Evolutionary conservation across 2,888 invertebrate species (phyloP).

Genomic region (Tricholauxania praeusta): DNA sequence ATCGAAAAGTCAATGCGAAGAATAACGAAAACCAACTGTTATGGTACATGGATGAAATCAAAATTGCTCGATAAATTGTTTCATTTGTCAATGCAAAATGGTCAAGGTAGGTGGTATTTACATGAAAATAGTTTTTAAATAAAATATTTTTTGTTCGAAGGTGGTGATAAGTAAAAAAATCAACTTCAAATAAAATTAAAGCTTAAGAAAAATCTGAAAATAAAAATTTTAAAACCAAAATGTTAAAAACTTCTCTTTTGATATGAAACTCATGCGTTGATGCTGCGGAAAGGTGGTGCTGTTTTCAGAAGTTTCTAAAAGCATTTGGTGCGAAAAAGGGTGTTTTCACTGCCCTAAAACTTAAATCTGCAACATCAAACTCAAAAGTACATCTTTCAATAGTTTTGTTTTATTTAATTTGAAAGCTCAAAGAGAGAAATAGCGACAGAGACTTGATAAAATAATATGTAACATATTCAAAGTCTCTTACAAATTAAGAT

Average conservation of each 20-base stretch:
- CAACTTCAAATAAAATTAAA: background rate
- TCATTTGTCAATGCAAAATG: too few relatives aligned
- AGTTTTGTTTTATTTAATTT: background rate
- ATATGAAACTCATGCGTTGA: slow-evolving; percentile 23
- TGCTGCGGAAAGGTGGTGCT: slow-evolving; percentile 17
- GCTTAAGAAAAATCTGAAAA: background rate
- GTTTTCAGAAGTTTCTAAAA: slow-evolving; percentile 6
- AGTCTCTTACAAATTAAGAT: slow-evolving; percentile 7
- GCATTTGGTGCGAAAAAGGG: slow-evolving; percentile 6
- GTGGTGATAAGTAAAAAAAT: background rate
- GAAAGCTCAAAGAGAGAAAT: background rate
- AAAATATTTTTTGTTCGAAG: too few relatives aligned
- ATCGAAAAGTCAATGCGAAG: too few relatives aligned
- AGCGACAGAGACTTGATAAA: too few relatives aligned
- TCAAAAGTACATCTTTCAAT: slow-evolving; percentile 14
- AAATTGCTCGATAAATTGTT: too few relatives aligned
- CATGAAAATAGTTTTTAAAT: too few relatives aligned
- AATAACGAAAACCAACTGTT: too few relatives aligned
- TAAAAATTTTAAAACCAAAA: slow-evolving; percentile 27
- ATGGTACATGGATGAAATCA: too few relatives aligned
- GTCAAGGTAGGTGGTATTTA: too few relatives aligned
- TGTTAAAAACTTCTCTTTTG: slow-evolving; percentile 35
- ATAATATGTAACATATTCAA: too few relatives aligned
- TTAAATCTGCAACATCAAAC: slow-evolving; percentile 16
- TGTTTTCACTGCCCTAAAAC: slow-evolving; percentile 10